Conservation (phyloP, 37 sponge, comb jelly and placozoan genomes). For the Chondrilla cf. caribensis region DNA sequence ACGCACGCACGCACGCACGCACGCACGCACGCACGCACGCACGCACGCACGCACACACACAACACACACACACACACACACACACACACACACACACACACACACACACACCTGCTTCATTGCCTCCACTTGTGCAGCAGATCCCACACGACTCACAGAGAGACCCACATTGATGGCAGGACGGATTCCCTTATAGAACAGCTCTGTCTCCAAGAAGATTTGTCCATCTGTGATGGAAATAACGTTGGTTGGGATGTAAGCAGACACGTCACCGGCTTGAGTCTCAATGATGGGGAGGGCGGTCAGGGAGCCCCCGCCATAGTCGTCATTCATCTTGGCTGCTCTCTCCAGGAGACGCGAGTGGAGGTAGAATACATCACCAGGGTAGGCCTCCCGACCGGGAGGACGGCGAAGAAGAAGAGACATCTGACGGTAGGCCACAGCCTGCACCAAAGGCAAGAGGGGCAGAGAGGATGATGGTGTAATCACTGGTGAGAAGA, state of each 20-base stretch:
- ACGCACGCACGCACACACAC: no score
- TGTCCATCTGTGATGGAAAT: constrained; percentile 99
- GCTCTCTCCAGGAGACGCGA: constrained; percentile 98
- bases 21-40: no score
- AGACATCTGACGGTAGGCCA: constrained; percentile 99
- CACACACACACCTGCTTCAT: constrained; percentile 89
- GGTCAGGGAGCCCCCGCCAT: constrained; percentile 98
- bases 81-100: neutral
- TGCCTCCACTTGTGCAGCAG: constrained; percentile 97
- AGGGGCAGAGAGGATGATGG: no score
- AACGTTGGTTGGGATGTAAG: constrained; percentile 99
- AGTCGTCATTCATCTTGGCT: constrained; percentile 97
- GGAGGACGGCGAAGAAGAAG: constrained; percentile 96
- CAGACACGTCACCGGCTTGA: constrained; percentile 99
- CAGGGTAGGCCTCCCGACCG: constrained; percentile 99
- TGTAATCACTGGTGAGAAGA: no score
- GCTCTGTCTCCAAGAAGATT: constrained; percentile 97
- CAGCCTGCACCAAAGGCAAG: constrained; percentile 67
- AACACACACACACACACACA: no score
- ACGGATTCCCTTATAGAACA: constrained; percentile 99
- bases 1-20: constrained; percentile 40
- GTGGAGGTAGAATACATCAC: constrained; percentile 99
- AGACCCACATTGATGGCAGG: constrained; percentile 99
- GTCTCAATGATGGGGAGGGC: constrained; percentile 99
- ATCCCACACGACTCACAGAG: constrained; percentile 97